Base-by-base conservation (phyloP, 1,140 invertebrate species). In the Macrostomum lignano region DNA sequence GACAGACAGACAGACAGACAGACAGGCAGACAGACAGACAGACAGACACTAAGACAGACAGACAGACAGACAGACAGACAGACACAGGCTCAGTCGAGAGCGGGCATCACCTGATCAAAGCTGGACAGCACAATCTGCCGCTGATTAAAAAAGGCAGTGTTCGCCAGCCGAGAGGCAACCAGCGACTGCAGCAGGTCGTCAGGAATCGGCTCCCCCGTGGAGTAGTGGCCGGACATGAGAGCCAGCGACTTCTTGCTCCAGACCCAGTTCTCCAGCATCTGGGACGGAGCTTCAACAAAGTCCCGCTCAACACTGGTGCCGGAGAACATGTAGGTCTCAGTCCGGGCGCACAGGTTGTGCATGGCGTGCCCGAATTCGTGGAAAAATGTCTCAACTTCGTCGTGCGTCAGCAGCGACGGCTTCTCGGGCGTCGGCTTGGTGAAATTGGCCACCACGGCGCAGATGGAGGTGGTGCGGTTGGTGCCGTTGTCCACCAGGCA, bases 241-340 rank as follows among this genome's bases (percentile, higher is more conserved):
- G 42, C 35, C 3, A 66, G 41, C 3, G 62, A 49, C 31, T 65
- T 62, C 37, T 48, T 45, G 42, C 65, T 53, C 63, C 63, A 66
- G 5, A 57, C 56, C 64, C 64, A 66, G 43, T 66, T 66, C 43
- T 66, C 64, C 34, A 65, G 43, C 64, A 65, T 66, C 48, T 66
- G 64, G 7, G 61, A 64, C 10, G 64, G 64, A 4, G 62, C 62
- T 41, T 66, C 64, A 7, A 66, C 52, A 50, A 66, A 66, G 41
- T 66, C 64, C 17, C 59, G 44, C 38, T 65, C 64, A 2, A 65
- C 63, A 38, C 45, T 40, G 5, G 58, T 17, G 25, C 10, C 17
- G 13, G 11, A 10, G 6, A 6, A 30, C n/a, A 36, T 28, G 10
- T 2, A 13, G n/a, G 31, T 36, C 11, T 62, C 45, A 3, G 61